Evolutionary conservation across 1,140 invertebrate species (phyloP).

Genomic region (Pseudomyrmex sp.): DNA sequence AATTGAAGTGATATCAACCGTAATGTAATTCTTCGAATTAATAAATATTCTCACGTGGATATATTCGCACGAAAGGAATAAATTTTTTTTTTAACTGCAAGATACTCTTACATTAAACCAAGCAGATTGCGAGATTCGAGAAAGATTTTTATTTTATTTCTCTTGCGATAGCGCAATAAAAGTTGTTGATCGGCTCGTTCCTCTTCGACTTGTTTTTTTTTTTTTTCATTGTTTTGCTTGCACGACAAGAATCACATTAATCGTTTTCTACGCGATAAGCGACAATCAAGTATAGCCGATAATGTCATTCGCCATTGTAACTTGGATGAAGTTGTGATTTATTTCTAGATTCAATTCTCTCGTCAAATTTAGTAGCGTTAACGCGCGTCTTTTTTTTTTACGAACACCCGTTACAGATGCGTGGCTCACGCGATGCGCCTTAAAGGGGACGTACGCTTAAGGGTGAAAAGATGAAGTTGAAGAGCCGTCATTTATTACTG

Average conservation of each 20-base stretch:
- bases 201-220: background rate
- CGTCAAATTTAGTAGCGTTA: conserved; percentile 19
- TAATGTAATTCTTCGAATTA: no score
- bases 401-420: conserved; percentile 45
- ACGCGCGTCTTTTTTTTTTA: conserved; percentile 9
- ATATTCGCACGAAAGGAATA: background rate
- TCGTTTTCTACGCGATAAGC: background rate
- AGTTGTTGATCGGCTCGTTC: conserved; percentile 6
- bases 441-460: conserved; percentile 52
- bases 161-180: conserved; percentile 21
- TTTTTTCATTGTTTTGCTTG: conserved; percentile 15
- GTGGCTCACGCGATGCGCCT: conserved; percentile 49
- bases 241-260: background rate
- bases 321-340: conserved; percentile 23
- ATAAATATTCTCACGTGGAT: no score
- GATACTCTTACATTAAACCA: conserved; percentile 1
- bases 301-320: background rate
- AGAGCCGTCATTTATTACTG: background rate
- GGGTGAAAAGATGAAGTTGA: conserved; percentile 24
- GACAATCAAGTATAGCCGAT: background rate
- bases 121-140: background rate
- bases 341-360: conserved; percentile 22
- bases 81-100: conserved; percentile 1
- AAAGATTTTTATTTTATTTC: conserved; percentile 1
- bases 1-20: no score